These are phyloP conservation scores for Palythoa heliodiscus DNA, from an alignment of 92 coral and sea anemone genomes.

Conservation along the genomic window DNA sequence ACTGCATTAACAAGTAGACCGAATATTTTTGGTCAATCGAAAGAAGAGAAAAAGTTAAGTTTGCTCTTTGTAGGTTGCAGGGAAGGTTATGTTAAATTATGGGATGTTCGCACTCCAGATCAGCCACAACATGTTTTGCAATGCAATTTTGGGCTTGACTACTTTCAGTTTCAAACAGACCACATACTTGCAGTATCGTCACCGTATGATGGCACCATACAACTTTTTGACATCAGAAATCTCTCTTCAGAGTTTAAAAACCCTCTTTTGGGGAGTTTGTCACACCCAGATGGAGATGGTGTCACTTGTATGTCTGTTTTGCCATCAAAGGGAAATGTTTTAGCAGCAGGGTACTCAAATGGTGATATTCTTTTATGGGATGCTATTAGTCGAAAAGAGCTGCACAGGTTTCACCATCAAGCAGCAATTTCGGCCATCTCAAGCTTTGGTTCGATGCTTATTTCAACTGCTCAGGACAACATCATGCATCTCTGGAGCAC, in stretches of 20 bases:
- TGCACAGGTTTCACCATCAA: slow-evolving; percentile 59
- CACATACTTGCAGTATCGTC: slow-evolving; percentile 63
- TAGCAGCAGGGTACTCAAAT: slow-evolving; percentile 70
- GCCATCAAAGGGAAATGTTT: slow-evolving; percentile 46
- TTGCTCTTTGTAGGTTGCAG: slow-evolving; percentile 65
- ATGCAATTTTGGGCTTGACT: slow-evolving; percentile 59
- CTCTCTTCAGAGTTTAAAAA: slow-evolving; percentile 56
- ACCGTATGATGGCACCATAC: slow-evolving; percentile 52
- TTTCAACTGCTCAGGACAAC: slow-evolving; percentile 63
- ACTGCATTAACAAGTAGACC: slow-evolving; percentile 53
- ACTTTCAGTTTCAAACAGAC: slow-evolving; percentile 42
- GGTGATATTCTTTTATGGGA: slow-evolving; percentile 75
- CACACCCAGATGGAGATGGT: slow-evolving; percentile 31
- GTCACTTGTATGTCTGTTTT: slow-evolving; percentile 54
- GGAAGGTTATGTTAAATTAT: slow-evolving; percentile 69
- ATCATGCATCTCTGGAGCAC: slow-evolving; percentile 65
- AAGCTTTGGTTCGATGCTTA: slow-evolving; percentile 50
- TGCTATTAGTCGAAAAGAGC: slow-evolving; percentile 48
- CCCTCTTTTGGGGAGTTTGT: slow-evolving; percentile 51
- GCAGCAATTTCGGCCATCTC: slow-evolving; percentile 62
- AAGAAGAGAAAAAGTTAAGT: neutral
- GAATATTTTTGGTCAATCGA: slow-evolving; percentile 44
- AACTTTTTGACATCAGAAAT: slow-evolving; percentile 73
- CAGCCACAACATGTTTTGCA: slow-evolving; percentile 61
- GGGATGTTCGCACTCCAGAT: slow-evolving; percentile 63